phyloP scores from a whole-genome alignment of 1,140 invertebrate species.

The silkworm (Bombyx mori) region DNA sequence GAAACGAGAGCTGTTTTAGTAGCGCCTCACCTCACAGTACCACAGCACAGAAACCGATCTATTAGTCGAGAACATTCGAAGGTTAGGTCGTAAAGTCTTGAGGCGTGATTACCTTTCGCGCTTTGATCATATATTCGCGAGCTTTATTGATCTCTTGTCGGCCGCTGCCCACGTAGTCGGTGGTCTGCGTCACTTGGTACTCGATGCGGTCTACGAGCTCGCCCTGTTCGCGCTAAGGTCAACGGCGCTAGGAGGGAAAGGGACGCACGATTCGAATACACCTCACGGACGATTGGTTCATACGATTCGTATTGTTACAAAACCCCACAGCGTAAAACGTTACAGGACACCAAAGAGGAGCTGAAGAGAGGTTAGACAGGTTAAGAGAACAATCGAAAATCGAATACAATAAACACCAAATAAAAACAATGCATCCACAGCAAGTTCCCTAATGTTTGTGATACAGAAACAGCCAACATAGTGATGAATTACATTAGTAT shows the following conservation, averaged over 20 bases:
- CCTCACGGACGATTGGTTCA: slow-evolving; percentile 53
- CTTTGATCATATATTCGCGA: slow-evolving; percentile 86
- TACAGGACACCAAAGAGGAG: slow-evolving; percentile 37
- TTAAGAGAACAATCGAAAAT: slow-evolving; percentile 17
- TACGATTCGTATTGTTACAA: slow-evolving; percentile 28
- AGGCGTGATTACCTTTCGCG: slow-evolving; percentile 84
- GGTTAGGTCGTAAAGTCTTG: too few relatives aligned
- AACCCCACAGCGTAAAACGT: slow-evolving; percentile 29
- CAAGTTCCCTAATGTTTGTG: slow-evolving; percentile 22
- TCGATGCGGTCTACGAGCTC: slow-evolving; percentile 94
- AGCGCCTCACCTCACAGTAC: too few relatives aligned
- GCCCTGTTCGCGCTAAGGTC: slow-evolving; percentile 76
- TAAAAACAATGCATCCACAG: slow-evolving; percentile 13
- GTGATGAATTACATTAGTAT: too few relatives aligned
- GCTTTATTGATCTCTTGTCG: slow-evolving; percentile 84
- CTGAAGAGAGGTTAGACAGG: slow-evolving; percentile 34
- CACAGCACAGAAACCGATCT: too few relatives aligned
- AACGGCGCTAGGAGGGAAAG: slow-evolving; percentile 50
- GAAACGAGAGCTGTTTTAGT: too few relatives aligned
- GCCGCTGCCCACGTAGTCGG: slow-evolving; percentile 85
- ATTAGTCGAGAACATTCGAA: too few relatives aligned
- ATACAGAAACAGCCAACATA: slow-evolving; percentile 19
- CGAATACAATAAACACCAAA: slow-evolving; percentile 10
- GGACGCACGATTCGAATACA: slow-evolving; percentile 26
- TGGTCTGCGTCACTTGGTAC: slow-evolving; percentile 87